These are phyloP conservation scores for Dicrurus megarhynchus DNA, from an alignment of 2,113 vertebrate species.

Conservation along the genomic window DNA sequence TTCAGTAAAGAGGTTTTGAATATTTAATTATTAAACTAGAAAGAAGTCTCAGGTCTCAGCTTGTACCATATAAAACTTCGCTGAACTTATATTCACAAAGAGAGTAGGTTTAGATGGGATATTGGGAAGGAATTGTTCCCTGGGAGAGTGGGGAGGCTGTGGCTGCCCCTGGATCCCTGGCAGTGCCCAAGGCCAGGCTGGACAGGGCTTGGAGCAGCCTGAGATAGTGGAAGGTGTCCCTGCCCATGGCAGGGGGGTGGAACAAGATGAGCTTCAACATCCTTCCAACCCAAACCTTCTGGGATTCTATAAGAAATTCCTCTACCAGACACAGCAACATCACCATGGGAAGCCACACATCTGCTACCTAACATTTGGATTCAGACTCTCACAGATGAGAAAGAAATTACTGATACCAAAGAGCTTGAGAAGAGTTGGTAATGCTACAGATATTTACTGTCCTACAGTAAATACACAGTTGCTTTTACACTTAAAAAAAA, in stretches of 20 bases:
- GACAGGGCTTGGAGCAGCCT: rapidly evolving
- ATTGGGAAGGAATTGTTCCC: not conserved
- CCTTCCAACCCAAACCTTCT: not conserved
- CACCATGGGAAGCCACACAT: not conserved
- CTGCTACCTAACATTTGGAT: not conserved
- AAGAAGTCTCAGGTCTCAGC: not conserved
- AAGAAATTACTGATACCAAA: not conserved
- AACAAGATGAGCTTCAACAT: not conserved
- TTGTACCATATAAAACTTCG: not conserved
- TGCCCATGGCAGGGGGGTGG: not conserved
- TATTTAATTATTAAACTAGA: not conserved
- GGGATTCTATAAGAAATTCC: not conserved
- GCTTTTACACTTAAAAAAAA: not conserved
- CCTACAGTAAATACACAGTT: not conserved
- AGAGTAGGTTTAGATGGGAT: not conserved
- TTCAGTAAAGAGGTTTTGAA: not conserved
- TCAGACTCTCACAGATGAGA: not conserved
- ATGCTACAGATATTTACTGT: not conserved
- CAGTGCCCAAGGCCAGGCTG: not conserved
- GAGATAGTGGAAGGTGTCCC: not conserved
- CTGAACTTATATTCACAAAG: not conserved
- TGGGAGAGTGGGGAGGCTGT: not conserved
- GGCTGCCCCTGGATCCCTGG: not conserved
- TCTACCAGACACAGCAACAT: rapidly evolving
- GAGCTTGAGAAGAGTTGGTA: not conserved